Percentiles rank a stretch among this genome's conserved stretches.
phyloP scores from a whole-genome alignment of 2,888 invertebrate species.

The Dicyrtomina minuta region DNA sequence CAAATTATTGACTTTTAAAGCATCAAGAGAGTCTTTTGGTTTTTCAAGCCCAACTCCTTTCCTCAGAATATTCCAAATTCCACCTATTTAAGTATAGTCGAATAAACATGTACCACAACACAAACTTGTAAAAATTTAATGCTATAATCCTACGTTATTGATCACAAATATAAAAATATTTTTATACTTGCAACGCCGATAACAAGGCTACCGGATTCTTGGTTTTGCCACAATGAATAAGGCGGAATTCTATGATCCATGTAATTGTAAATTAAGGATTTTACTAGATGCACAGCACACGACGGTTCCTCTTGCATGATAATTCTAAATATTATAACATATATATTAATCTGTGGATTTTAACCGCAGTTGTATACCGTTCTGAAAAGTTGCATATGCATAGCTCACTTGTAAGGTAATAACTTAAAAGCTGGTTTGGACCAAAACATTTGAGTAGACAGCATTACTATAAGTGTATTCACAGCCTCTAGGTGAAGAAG shows the following conservation, averaged over 20 bases:
- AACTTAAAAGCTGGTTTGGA: slow-evolving; percentile 70
- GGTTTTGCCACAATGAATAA: slow-evolving; percentile 66
- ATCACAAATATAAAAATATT: slow-evolving; percentile 22
- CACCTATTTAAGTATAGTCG: slow-evolving; percentile 62
- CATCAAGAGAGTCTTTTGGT: slow-evolving; percentile 45
- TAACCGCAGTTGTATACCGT: no score
- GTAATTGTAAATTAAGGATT: slow-evolving; percentile 75
- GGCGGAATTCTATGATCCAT: slow-evolving; percentile 70
- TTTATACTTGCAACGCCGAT: slow-evolving; percentile 71
- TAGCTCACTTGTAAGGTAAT: slow-evolving; percentile 65
- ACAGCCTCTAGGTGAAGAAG: slow-evolving; percentile 83
- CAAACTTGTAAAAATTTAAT: background rate
- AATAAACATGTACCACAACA: no score
- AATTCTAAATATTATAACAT: no score
- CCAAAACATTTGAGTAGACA: slow-evolving; percentile 84
- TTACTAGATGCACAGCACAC: slow-evolving; percentile 76
- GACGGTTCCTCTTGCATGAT: slow-evolving; percentile 70
- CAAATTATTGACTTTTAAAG: slow-evolving; percentile 58
- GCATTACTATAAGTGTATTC: slow-evolving; percentile 79
- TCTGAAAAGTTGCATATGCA: background rate
- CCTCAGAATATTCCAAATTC: slow-evolving; percentile 78
- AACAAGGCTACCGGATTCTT: slow-evolving; percentile 76
- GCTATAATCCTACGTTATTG: background rate
- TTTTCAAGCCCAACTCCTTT: slow-evolving; percentile 61
- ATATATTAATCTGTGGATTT: no score